Conservation (phyloP, 2,888 invertebrate genomes). For the Meandrusa payeni region DNA sequence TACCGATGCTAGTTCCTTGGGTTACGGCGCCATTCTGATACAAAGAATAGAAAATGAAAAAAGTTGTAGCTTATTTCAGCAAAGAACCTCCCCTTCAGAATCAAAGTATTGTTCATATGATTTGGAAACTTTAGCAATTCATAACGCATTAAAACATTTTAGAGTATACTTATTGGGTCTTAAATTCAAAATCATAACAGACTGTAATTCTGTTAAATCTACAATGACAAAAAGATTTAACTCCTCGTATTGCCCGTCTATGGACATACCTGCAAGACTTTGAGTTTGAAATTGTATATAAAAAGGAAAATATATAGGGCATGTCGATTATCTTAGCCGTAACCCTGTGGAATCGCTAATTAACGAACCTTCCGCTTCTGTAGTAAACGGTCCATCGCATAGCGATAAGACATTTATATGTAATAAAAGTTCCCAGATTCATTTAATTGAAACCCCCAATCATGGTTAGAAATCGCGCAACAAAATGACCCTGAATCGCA, state of each 20-base stretch:
- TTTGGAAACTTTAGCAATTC: slow-evolving; percentile 31
- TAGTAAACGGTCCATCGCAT: no score
- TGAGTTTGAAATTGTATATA: slow-evolving; percentile 29
- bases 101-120: slow-evolving; percentile 31
- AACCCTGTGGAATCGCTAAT: no score
- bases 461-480: slow-evolving; percentile 38
- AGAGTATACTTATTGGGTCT: slow-evolving; percentile 31
- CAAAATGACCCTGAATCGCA: slow-evolving; percentile 31
- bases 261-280: slow-evolving; percentile 35
- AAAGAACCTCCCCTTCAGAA: slow-evolving; percentile 23
- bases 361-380: no score
- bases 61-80: slow-evolving; percentile 29
- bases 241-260: slow-evolving; percentile 36
- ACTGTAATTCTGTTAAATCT: slow-evolving; percentile 35
- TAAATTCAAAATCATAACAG: slow-evolving; percentile 26
- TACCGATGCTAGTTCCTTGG: slow-evolving; percentile 29
- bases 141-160: slow-evolving; percentile 34
- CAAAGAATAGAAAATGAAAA: slow-evolving; percentile 15
- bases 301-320: slow-evolving; percentile 22
- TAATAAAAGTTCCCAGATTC: no score
- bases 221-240: slow-evolving; percentile 33
- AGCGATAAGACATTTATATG: no score
- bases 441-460: slow-evolving; percentile 27
- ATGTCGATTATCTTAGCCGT: slow-evolving; percentile 27
- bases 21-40: slow-evolving; percentile 29